These are phyloP conservation scores for silkworm (Bombyx mori) DNA, from an alignment of 1,140 invertebrate genomes.

Conservation along the genomic window ASM3026992v2 NC_085111.1:6862001-6862500, in stretches of 20 bases:
- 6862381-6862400: constrained; percentile 64
- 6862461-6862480: background rate
- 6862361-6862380: constrained; percentile 55
- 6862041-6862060: no score
- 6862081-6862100: no score
- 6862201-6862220: constrained; percentile 44
- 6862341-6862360: constrained; percentile 65
- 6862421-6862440: constrained; percentile 29
- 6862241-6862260: constrained; percentile 16
- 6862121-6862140: constrained; percentile 18
- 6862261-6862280: constrained; percentile 20
- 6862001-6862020: no score
- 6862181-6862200: constrained; percentile 41
- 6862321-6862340: constrained; percentile 39
- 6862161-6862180: constrained; percentile 52
- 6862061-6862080: no score
- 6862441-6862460: constrained; percentile 11
- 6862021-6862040: no score
- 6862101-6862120: no score
- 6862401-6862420: constrained; percentile 52
- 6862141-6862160: constrained; percentile 48
- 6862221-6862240: constrained; percentile 12
- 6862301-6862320: constrained; percentile 6
- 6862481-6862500: no score
- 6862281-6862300: constrained; percentile 9